Evolutionary conservation across 2,113 vertebrate genomes (phyloP).

Genomic region (Lanius ludovicianus): DNA sequence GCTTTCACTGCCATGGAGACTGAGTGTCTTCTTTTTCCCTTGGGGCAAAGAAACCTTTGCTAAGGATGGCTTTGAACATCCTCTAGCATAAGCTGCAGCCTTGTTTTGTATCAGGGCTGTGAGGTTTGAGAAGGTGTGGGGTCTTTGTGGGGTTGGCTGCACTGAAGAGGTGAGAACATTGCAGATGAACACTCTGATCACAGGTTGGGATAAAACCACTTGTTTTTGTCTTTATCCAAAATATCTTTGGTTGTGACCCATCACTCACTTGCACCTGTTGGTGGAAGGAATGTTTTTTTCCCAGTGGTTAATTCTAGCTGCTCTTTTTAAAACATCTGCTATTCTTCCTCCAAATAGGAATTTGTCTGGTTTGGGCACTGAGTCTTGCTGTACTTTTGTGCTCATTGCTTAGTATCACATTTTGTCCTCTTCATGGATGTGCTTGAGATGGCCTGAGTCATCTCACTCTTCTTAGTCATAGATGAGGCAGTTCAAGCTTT

Average conservation of each 20-base stretch:
- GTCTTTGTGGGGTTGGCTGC: neutral
- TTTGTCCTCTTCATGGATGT: neutral
- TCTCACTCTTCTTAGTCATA: neutral
- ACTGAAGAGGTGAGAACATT: rapidly evolving
- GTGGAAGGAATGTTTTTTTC: neutral
- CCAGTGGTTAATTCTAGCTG: neutral
- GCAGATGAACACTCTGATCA: rapidly evolving
- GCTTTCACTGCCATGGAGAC: neutral
- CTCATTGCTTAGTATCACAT: neutral
- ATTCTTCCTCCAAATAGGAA: neutral
- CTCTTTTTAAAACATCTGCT: neutral
- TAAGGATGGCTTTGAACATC: neutral
- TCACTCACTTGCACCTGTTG: neutral
- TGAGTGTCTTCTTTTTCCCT: neutral
- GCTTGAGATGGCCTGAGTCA: neutral
- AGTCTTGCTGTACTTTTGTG: neutral
- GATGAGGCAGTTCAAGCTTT: neutral
- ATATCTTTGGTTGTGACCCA: neutral
- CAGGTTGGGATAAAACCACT: neutral
- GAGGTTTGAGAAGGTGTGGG: neutral
- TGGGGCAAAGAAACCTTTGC: neutral
- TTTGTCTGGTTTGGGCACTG: neutral
- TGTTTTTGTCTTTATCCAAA: neutral
- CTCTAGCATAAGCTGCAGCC: neutral
- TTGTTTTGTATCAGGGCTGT: neutral